These are phyloP conservation scores for Syngnathus floridae DNA, from an alignment of 2,113 vertebrate genomes.

Conservation along the genomic window DNA sequence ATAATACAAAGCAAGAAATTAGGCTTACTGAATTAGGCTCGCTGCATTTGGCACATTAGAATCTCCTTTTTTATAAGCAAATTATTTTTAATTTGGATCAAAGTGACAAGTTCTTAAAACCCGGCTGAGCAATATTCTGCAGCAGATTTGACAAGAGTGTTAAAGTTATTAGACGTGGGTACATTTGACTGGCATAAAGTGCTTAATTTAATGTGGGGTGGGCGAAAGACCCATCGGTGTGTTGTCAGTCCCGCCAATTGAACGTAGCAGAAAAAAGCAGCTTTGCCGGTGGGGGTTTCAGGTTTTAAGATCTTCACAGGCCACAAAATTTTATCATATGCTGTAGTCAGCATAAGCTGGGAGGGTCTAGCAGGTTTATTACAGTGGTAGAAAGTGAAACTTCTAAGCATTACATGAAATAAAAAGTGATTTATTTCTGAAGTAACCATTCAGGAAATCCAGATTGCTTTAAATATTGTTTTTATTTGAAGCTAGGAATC, in stretches of 20 bases:
- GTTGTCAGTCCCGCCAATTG: conserved; percentile 12
- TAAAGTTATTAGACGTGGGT: conserved; percentile 20
- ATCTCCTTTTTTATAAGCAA: conserved; percentile 11
- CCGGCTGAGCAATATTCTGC: conserved; percentile 5
- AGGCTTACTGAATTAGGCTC: not conserved
- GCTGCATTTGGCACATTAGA: not conserved
- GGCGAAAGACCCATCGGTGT: conserved; percentile 36
- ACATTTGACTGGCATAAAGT: conserved; percentile 17
- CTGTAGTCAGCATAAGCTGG: conserved; percentile 41
- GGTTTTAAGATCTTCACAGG: conserved; percentile 43
- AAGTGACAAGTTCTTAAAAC: conserved; percentile 22
- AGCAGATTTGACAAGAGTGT: conserved; percentile 11
- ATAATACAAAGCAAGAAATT: conserved; percentile 21
- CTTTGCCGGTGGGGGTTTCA: conserved; percentile 23
- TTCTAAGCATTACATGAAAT: not conserved
- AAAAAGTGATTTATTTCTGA: conserved; percentile 1
- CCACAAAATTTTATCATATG: conserved; percentile 43
- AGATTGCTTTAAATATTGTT: not conserved
- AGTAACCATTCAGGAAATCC: not conserved
- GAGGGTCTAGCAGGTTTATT: conserved; percentile 10
- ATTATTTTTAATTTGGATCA: conserved; percentile 28
- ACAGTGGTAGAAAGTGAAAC: conserved; percentile 4
- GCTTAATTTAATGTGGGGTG: conserved; percentile 22
- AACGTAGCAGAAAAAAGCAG: conserved; percentile 25
- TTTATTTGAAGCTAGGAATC: not conserved